These are phyloP conservation scores for Anguilla marmorata DNA, from an alignment of 2,797 vertebrate species.

Conservation along the genomic window DNA sequence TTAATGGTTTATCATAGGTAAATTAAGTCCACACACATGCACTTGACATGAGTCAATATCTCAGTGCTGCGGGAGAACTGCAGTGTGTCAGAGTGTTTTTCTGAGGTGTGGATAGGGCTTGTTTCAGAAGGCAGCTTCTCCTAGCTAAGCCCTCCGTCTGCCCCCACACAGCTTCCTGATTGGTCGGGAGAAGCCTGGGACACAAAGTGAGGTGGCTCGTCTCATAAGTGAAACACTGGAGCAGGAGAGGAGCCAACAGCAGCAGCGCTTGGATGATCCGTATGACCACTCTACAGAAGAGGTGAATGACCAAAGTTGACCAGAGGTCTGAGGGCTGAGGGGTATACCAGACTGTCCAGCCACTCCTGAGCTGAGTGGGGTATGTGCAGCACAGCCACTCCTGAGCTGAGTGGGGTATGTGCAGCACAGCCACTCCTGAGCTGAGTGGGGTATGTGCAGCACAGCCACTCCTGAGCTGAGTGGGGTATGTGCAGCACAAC, in stretches of 20 bases:
- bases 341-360: neutral
- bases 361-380: neutral
- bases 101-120: neutral
- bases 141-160: conserved; percentile 19
- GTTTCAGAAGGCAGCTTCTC: neutral
- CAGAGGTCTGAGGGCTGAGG: neutral
- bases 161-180: conserved; percentile 79
- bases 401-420: neutral
- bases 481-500: no score
- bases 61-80: conserved; percentile 8
- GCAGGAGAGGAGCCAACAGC: conserved; percentile 82
- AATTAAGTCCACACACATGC: conserved; percentile 40
- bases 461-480: no score
- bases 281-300: conserved; percentile 69
- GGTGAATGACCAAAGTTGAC: neutral
- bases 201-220: conserved; percentile 88
- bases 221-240: conserved; percentile 92
- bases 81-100: neutral
- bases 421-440: neutral
- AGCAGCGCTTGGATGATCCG: conserved; percentile 78
- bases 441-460: neutral
- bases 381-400: neutral
- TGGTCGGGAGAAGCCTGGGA: conserved; percentile 88
- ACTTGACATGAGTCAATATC: conserved; percentile 23
- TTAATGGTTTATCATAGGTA: conserved; percentile 52